Evolutionary conservation across 2,113 vertebrate species (phyloP).

Genomic region (Orthonyx spaldingii): DNA sequence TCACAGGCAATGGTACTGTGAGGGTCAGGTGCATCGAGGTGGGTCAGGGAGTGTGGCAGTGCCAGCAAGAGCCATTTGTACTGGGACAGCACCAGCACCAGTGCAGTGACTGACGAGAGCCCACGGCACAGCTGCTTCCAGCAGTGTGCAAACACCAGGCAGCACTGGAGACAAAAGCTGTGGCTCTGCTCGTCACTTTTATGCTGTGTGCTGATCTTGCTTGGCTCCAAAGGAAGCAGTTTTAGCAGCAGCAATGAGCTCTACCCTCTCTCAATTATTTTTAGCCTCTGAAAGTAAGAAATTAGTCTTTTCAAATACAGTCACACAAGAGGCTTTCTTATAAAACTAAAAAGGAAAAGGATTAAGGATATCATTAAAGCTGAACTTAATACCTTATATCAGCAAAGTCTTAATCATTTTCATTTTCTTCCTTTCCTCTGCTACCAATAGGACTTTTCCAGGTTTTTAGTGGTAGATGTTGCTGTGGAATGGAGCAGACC

Average conservation of each 20-base stretch:
- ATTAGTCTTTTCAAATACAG: background rate
- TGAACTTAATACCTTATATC: background rate
- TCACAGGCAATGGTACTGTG: accelerated
- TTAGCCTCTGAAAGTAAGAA: background rate
- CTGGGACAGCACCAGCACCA: accelerated
- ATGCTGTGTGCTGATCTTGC: accelerated
- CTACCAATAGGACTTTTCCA: background rate
- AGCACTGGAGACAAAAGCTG: background rate
- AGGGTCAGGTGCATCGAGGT: accelerated
- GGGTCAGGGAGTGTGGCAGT: accelerated
- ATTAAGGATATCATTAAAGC: background rate
- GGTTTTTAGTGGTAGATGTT: background rate
- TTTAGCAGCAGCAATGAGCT: background rate
- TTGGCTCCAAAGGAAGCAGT: background rate
- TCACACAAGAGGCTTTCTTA: background rate
- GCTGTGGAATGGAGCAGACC: background rate
- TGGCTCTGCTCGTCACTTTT: background rate
- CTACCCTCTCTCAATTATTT: background rate
- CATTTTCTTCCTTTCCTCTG: background rate
- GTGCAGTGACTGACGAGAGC: accelerated
- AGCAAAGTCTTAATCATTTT: background rate
- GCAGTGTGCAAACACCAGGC: background rate
- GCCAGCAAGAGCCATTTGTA: accelerated
- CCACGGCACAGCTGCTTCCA: accelerated
- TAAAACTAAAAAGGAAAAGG: background rate